Evolutionary conservation across 2,797 vertebrate genomes (phyloP), one percentile per base, ranked within the genome.

Genomic region (Coranthus polyacanthus): DNA sequence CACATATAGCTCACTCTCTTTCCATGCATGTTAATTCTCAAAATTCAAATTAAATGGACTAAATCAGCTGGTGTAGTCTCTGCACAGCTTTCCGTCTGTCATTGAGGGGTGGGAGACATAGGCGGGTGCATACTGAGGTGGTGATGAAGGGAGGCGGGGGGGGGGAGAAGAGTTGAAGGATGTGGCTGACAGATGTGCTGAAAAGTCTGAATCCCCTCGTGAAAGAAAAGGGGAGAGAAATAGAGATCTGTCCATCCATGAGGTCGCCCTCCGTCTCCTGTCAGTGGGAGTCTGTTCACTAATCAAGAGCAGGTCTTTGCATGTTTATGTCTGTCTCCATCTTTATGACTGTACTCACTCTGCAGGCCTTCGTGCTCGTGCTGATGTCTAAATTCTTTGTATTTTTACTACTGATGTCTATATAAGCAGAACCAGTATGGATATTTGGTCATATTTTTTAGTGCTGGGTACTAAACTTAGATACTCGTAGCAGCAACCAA

Each of bases 131-230:
- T n/a, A n/a, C n/a, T n/a, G n/a, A n/a, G n/a, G n/a, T n/a, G n/a
- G n/a, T n/a, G 13, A 9, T 22, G 46, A 41, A 24, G 49, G 17
- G 6, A 5, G 29, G 45, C 7, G 18, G 9, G 16, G 18, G 18
- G 13, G 20, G 50, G 32, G 18, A 15, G 37, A 49, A 17, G 50
- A 42, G 57, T 12, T 45, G 64, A 79, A 29, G 58, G 50, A 70
- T 34, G 4, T 34, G 52, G 66, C 21, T 77, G 79, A 86, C 61
- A 59, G 75, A 72, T 32, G 0, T 8, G 38, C 54, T 78, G 50
- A 72, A 66, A 75, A 32, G 61, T 59, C 76, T 79, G 68, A 80
- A 72, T 64, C 41, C 52, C 38, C 6, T 55, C 39, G 9, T 70
- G 75, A 82, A 74, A 82, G 67, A 69, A 21, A 52, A 58, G 34